Percentiles rank a stretch among this genome's conserved stretches.
These are phyloP conservation scores for Thalassaphorura encarpata DNA, from an alignment of 1,140 invertebrate species.

Conservation along the genomic window DNA sequence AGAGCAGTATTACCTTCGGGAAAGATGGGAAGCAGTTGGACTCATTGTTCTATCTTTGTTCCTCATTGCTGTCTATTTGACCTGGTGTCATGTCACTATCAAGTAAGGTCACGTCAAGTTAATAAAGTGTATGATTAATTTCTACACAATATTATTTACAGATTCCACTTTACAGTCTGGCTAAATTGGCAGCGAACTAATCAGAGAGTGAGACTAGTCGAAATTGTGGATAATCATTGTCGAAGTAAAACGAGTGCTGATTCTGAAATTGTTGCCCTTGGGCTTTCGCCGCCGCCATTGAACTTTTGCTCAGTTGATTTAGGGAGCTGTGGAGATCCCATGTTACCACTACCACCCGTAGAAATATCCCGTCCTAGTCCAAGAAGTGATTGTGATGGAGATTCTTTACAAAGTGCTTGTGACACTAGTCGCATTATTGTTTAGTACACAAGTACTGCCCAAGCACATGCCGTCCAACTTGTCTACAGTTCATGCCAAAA, in stretches of 20 bases:
- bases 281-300: no score
- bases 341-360: no score
- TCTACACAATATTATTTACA: conserved; percentile 8
- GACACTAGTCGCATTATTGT: not conserved
- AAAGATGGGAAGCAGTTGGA: conserved; percentile 43
- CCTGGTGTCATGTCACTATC: conserved; percentile 39
- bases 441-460: not conserved
- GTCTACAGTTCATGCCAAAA: not conserved
- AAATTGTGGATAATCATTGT: not conserved
- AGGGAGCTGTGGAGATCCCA: no score
- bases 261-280: not conserved
- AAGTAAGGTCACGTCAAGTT: conserved; percentile 33
- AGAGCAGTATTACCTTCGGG: conserved; percentile 36
- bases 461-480: not conserved
- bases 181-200: conserved; percentile 19
- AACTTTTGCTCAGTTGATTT: no score
- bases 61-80: conserved; percentile 37
- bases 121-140: not conserved
- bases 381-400: not conserved
- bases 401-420: not conserved
- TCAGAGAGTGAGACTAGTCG: conserved; percentile 18
- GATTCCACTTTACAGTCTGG: conserved; percentile 30
- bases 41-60: conserved; percentile 39
- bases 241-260: not conserved
- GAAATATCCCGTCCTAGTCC: not conserved